Percentiles rank a stretch among this genome's conserved stretches.
Evolutionary conservation across 2,888 invertebrate genomes (phyloP).

Genomic region (Lasioglossum vierecki): DNA sequence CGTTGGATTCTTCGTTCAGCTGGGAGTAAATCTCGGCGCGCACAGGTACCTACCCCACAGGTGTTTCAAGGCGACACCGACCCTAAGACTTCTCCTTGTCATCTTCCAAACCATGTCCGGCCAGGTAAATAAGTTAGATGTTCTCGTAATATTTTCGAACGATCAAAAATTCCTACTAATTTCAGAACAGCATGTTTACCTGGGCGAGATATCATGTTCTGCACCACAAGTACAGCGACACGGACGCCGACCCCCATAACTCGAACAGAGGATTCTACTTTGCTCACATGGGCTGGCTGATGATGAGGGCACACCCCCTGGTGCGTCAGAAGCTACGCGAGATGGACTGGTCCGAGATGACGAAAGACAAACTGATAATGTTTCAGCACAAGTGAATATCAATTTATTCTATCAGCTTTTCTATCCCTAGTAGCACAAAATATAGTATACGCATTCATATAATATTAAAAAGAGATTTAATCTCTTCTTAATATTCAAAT

Average conservation of each 20-base stretch:
- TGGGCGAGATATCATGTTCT: constrained; percentile 93
- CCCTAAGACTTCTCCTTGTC: constrained; percentile 45
- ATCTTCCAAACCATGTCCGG: constrained; percentile 62
- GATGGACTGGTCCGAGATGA: constrained; percentile 91
- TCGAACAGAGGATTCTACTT: constrained; percentile 94
- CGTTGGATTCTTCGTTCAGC: constrained; percentile 25
- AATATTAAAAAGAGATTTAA: no score
- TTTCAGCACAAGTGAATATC: constrained; percentile 89
- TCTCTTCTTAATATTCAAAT: no score
- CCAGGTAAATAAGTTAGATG: constrained; percentile 54
- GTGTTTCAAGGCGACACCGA: constrained; percentile 54
- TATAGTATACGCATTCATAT: no score
- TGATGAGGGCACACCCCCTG: constrained; percentile 91
- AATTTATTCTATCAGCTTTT: not conserved
- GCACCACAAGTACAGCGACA: constrained; percentile 92
- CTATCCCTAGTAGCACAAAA: no score
- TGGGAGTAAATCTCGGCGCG: constrained; percentile 52
- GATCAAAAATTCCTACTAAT: not conserved
- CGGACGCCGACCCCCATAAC: constrained; percentile 92
- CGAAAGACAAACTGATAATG: constrained; percentile 89
- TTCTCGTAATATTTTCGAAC: no score
- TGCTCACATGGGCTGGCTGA: constrained; percentile 94
- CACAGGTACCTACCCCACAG: constrained; percentile 68
- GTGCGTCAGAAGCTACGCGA: constrained; percentile 87
- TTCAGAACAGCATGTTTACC: constrained; percentile 89